phyloP scores from a whole-genome alignment of 2,797 vertebrate species.

The Manis crassicaudata region DNA sequence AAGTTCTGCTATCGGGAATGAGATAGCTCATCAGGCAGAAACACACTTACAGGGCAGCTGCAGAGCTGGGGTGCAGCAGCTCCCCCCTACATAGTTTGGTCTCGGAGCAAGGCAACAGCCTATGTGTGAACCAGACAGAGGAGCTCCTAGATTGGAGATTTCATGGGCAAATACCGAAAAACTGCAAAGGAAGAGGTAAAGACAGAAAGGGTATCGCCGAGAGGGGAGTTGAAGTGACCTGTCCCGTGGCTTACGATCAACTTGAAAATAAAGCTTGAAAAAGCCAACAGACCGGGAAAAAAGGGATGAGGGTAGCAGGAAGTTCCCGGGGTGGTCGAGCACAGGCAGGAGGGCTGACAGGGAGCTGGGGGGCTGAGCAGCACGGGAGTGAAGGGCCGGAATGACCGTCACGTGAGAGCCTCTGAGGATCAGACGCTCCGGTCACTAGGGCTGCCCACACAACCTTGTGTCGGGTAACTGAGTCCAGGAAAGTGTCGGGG shows the following conservation, averaged over 20 bases:
- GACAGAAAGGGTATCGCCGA: not conserved
- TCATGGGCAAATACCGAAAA: not conserved
- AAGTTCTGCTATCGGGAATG: not conserved
- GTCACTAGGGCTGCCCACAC: not conserved
- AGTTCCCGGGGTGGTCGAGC: not conserved
- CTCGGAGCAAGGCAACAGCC: not conserved
- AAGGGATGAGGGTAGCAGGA: not conserved
- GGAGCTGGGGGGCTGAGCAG: not conserved
- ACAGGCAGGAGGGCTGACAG: not conserved
- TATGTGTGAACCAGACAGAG: not conserved
- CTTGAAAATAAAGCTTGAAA: slow-evolving; percentile 3
- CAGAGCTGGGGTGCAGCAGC: not conserved
- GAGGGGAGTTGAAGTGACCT: not conserved
- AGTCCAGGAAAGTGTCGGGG: not conserved
- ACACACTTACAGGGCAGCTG: not conserved
- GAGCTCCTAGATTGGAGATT: not conserved
- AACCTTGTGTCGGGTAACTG: not conserved
- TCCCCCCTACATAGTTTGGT: not conserved
- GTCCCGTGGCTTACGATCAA: not conserved
- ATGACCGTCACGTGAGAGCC: accelerated
- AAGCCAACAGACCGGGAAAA: not conserved
- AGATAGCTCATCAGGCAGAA: not conserved
- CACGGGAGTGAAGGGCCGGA: not conserved
- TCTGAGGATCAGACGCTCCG: not conserved
- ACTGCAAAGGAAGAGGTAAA: not conserved